Conservation (phyloP, 2,888 invertebrate species). For the Mesochorus sp. region DNA sequence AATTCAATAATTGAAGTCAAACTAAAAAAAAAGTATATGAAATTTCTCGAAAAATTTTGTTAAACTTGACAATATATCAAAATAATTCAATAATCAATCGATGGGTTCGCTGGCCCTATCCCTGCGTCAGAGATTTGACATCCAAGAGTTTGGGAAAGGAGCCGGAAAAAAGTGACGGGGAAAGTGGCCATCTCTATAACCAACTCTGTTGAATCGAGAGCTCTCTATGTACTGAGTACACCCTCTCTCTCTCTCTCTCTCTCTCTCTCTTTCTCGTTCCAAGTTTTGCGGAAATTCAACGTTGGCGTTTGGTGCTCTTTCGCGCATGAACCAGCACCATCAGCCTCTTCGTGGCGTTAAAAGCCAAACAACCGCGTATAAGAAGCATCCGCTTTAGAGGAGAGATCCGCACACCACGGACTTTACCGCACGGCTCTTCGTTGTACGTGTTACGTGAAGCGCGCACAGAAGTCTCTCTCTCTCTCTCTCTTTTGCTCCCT, state of each 20-base stretch:
- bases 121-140: too few species aligned
- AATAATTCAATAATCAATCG: too few species aligned
- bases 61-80: too few species aligned
- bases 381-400: conserved; percentile 59
- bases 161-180: neutral
- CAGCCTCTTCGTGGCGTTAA: conserved; percentile 56
- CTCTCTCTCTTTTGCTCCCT: conserved; percentile 22
- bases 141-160: too few species aligned
- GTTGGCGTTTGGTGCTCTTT: conserved; percentile 51
- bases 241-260: too few species aligned
- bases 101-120: too few species aligned
- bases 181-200: conserved; percentile 14
- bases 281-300: conserved; percentile 35
- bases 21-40: too few species aligned
- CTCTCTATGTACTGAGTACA: too few species aligned
- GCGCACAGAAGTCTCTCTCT: conserved; percentile 37
- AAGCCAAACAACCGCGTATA: conserved; percentile 59
- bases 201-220: conserved; percentile 5
- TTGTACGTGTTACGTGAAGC: conserved; percentile 54
- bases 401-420: conserved; percentile 50
- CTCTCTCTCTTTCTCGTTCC: neutral
- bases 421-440: conserved; percentile 32
- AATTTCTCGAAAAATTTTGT: too few species aligned
- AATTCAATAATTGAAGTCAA: too few species aligned
- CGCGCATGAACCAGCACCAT: conserved; percentile 46